A percentile compares a stretch with the other conserved stretches of the same genome.
These are phyloP conservation scores for Sialia sialis DNA, from an alignment of 2,113 vertebrate species.

Conservation along the genomic window DNA sequence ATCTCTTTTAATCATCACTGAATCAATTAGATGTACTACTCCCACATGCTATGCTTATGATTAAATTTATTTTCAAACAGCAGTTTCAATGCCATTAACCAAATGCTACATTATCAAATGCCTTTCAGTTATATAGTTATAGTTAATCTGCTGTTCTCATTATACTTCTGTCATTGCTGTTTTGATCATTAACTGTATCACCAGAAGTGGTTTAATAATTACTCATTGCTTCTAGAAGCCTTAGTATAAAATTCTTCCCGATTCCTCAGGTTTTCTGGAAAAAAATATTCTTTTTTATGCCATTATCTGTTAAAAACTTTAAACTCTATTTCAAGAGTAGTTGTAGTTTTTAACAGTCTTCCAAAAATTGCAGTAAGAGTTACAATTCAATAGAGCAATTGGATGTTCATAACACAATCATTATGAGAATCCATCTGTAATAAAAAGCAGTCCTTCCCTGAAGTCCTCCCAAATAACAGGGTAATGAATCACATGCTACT, in stretches of 20 bases:
- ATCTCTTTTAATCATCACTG: background rate
- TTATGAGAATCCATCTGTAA: background rate
- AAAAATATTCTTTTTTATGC: background rate
- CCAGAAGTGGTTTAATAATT: conserved; percentile 45
- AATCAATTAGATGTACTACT: background rate
- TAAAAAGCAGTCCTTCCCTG: background rate
- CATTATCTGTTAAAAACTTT: background rate
- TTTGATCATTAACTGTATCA: conserved; percentile 59
- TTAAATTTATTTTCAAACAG: conserved; percentile 9
- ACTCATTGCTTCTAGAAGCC: background rate
- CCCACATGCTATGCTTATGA: background rate
- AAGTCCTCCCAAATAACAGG: background rate
- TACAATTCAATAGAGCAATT: background rate
- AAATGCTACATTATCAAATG: background rate
- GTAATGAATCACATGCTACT: background rate
- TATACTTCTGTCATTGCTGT: conserved; percentile 9
- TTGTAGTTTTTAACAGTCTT: background rate
- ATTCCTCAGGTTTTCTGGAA: background rate
- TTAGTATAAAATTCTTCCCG: background rate
- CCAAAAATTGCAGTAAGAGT: background rate
- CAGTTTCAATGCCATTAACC: background rate
- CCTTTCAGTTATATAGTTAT: conserved; percentile 27
- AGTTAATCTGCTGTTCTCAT: conserved; percentile 21
- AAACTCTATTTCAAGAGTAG: background rate
- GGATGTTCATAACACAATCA: background rate